Conservation (phyloP, 1,140 invertebrate species). For the Pissodes strobi region DNA sequence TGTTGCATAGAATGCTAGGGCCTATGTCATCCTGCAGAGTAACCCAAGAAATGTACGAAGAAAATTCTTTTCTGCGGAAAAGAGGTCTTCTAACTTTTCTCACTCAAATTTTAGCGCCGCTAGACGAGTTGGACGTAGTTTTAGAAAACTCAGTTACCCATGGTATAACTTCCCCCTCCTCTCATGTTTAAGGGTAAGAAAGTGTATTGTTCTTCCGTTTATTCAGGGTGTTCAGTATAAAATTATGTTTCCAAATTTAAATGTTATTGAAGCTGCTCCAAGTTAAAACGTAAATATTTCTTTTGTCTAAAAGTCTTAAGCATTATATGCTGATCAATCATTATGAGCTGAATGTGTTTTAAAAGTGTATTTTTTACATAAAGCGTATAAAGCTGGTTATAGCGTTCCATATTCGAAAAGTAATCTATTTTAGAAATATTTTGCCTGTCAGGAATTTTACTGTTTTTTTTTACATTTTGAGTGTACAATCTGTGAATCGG, state of each 20-base stretch:
- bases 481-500: too few relatives aligned
- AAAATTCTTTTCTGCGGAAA: constrained; percentile 90
- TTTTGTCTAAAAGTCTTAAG: neutral
- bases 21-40: constrained; percentile 85
- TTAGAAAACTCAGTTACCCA: constrained; percentile 94
- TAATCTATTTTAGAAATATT: too few relatives aligned
- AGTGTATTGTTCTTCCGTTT: constrained; percentile 7
- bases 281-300: neutral
- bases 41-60: constrained; percentile 93
- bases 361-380: too few relatives aligned
- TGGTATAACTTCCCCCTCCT: constrained; percentile 72
- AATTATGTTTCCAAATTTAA: neutral
- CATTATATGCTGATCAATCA: neutral
- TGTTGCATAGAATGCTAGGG: constrained; percentile 85
- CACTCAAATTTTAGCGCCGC: constrained; percentile 86
- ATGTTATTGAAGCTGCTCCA: neutral
- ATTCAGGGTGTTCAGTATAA: constrained; percentile 6
- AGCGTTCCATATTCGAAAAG: too few relatives aligned
- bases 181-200: constrained; percentile 22
- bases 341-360: too few relatives aligned
- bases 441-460: too few relatives aligned
- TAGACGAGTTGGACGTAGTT: constrained; percentile 91
- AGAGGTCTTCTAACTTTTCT: constrained; percentile 84
- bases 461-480: too few relatives aligned
- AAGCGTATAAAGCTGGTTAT: too few relatives aligned